Base-by-base conservation (phyloP, 2,113 vertebrate species). In the Nannobrachium achirus region DNA sequence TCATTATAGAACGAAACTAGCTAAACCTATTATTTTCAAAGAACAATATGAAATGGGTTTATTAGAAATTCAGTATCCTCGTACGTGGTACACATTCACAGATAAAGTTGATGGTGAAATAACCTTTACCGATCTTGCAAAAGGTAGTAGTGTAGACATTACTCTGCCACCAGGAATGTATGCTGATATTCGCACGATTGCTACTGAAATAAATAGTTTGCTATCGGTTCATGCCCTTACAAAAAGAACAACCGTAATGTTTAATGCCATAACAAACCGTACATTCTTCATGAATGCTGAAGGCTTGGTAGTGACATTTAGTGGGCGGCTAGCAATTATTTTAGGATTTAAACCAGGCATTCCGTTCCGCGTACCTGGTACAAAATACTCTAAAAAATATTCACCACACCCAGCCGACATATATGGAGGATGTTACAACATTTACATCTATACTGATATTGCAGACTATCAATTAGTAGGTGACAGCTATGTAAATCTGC, bases 1-100 rank as follows among this genome's bases (percentile, higher is more conserved):
- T n/a, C 9, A 45, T 45, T 61, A 45, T 46, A 45, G 42, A 7
- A 61, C 41, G 13, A 61, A 46, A 46, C 13, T 46, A 25, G 59
- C 11, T 0, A 46, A 20, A 19, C 15, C 42, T 5, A 10, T 61
- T 19, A 1, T 25, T 4, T 7, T 62, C 15, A 62, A 33, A 14
- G 59, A 46, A 9, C 10, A 42, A 0, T 20, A 62, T 33, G 44
- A 62, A 13, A 19, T 46, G 0, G 59, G 42, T 7, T 0, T 62
- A 15, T 48, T 48, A 11, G 44, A 62, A 16, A 13, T 62, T 1
- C 44, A 62, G 4, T 62, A 49, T 33, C 42, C 59, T 0, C n/a
- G 38, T 1, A 58, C 16, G 4, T 58, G 56, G 56, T 11, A 0
- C 14, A 45, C 10, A 1, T 60, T 60, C 9, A 39, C 33, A n/a